Evolutionary conservation across 1,140 invertebrate genomes (phyloP), one percentile per base, ranked within the genome.

Genomic region (Belonocnema kinseyi): DNA sequence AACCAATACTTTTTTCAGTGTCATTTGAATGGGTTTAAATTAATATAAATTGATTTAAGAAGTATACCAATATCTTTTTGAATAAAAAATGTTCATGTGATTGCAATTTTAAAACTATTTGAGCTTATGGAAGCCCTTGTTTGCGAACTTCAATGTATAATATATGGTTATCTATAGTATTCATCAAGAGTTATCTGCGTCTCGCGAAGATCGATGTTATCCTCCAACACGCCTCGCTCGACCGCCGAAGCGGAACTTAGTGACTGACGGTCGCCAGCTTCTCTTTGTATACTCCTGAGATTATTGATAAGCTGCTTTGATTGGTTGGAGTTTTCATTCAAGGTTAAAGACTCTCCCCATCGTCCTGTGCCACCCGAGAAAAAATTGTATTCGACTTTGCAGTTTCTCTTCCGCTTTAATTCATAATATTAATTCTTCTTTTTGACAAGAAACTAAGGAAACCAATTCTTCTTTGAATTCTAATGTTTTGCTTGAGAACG

Each of bases 211-310:
- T 66, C 61, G 61, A 66, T 66, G 61, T 14, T 66, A 46, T 66
- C 61, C 33, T n/a, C 61, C 33, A 66, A 66, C 58, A 14, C 61
- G 61, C 13, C 14, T 66, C 61, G 61, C 61, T 66, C 46, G 61
- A 66, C 61, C 61, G 61, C 61, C 40, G 61, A 46, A 66, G 61
- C 61, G 61, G 61, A 66, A 66, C 61, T 66, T 13, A 66, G 61
- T 66, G 61, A 66, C 61, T 33, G 40, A 16, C 61, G 40, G 3
- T 40, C 33, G 33, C 61, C 13, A 16, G 33, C 61, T 66, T 66
- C 40, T n/a, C 26, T 66, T 40, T 66, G 46, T 66, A 66, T 8
- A 33, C 21, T 40, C n/a, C 4, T 21, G n/a, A 26, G 61, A 66
- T 66, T n/a, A 26, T 26, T 26, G 33, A 14, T 54, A 14, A 61